Conservation (phyloP, 23 tunicate genomes). For the Halocynthia roretzi region DNA sequence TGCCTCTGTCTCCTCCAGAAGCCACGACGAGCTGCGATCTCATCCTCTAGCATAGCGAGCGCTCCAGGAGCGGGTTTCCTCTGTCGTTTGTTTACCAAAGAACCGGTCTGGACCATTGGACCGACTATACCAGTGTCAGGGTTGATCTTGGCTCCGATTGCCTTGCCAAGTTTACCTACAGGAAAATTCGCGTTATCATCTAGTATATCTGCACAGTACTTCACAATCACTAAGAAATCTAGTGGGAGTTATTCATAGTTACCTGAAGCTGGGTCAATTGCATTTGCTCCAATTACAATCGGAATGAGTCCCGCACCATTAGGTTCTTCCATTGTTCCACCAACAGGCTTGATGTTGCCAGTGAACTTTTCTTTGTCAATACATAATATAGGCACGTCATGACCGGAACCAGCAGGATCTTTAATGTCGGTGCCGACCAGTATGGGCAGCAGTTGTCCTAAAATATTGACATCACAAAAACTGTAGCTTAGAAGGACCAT, state of each 20-base stretch:
- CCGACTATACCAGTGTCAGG: slow-evolving; percentile 67
- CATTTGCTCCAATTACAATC: slow-evolving; percentile 61
- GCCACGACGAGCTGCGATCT: slow-evolving; percentile 77
- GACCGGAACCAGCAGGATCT: slow-evolving; percentile 57
- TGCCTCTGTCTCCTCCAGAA: slow-evolving; percentile 69
- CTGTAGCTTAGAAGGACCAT: too few species aligned
- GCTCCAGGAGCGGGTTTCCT: slow-evolving; percentile 81
- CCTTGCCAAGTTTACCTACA: slow-evolving; percentile 74
- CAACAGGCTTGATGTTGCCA: slow-evolving; percentile 63
- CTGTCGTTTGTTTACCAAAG: slow-evolving; percentile 46
- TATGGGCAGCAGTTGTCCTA: slow-evolving; percentile 86
- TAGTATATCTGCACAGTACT: neutral
- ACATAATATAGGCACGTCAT: slow-evolving; percentile 62
- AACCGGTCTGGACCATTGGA: slow-evolving; percentile 57
- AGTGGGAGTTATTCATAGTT: too few species aligned
- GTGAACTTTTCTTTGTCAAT: slow-evolving; percentile 64
- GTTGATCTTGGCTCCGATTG: slow-evolving; percentile 76
- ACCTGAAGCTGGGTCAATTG: slow-evolving; percentile 73
- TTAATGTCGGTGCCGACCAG: slow-evolving; percentile 74
- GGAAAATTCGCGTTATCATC: neutral
- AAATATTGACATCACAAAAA: too few species aligned
- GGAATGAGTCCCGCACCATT: slow-evolving; percentile 60
- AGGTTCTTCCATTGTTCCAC: slow-evolving; percentile 87
- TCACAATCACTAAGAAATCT: neutral
- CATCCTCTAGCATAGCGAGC: slow-evolving; percentile 84